These are phyloP conservation scores for Panagrolaimus sp. DNA, from an alignment of 1,140 invertebrate genomes.

Conservation along the genomic window DNA sequence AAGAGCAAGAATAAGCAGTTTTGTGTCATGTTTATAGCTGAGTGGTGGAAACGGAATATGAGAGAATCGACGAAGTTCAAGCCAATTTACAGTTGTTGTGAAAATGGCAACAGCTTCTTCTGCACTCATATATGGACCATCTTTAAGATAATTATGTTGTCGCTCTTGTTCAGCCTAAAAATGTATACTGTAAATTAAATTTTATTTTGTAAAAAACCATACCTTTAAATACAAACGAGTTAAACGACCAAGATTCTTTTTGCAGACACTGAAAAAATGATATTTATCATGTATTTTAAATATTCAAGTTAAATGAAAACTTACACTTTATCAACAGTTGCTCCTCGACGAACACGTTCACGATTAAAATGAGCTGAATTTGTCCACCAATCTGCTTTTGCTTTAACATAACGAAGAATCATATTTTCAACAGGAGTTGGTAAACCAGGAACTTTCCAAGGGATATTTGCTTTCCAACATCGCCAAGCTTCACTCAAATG, in stretches of 20 bases:
- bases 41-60: constrained; percentile 98
- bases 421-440: constrained; percentile 99
- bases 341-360: constrained; percentile 70
- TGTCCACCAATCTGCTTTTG: constrained; percentile 99
- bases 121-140: constrained; percentile 96
- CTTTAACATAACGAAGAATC: constrained; percentile 98
- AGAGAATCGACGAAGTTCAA: constrained; percentile 92
- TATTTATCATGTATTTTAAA: not conserved
- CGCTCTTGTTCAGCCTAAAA: constrained; percentile 84
- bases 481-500: constrained; percentile 98
- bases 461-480: constrained; percentile 99
- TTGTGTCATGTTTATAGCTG: constrained; percentile 98
- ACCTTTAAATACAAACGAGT: constrained; percentile 89
- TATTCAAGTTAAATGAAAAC: too few relatives aligned
- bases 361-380: constrained; percentile 99
- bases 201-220: not conserved
- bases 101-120: constrained; percentile 99
- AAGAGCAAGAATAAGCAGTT: constrained; percentile 88
- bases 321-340: constrained; percentile 76
- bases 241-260: constrained; percentile 93
- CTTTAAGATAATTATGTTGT: constrained; percentile 96
- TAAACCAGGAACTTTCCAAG: constrained; percentile 97
- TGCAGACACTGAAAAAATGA: constrained; percentile 88
- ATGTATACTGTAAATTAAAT: constrained; percentile 16
- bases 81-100: constrained; percentile 98